Base-by-base conservation (phyloP, 2,797 vertebrate genomes). In the Crypturellus tataupa region DNA sequence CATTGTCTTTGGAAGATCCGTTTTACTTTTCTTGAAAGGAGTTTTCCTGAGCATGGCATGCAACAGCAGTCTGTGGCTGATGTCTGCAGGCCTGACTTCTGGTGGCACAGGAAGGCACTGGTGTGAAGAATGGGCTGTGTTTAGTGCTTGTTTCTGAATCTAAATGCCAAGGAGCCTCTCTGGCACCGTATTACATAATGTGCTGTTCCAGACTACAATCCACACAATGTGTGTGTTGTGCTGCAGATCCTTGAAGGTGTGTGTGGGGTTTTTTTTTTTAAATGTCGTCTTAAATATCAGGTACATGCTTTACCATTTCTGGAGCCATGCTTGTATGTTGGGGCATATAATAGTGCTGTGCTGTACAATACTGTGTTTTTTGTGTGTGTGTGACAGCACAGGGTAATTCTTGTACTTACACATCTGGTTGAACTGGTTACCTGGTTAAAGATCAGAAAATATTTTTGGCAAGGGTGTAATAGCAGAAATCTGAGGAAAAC, bases 151-250 rank as follows among this genome's bases (percentile, higher is more conserved):
- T 18, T 87, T 93, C 85, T 80, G 62, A 92, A 69, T 46, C 11
- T 11, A 33, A 78, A 72, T 69, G 44, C 92, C 37, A 67, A 79
- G 87, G 78, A 95, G 87, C 40, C 87, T 83, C 62, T 89, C 65
- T 95, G 92, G 86, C 87, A 85, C 79, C 53, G 56, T 77, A 25
- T 67, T 93, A 40, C 46, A 42, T 39, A 79, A 69, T 27, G 35
- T 10, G 9, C 77, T 70, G 60, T 77, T 94, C 72, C 87, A 94
- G 77, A 24, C 85, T 84, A 17, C 17, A 56, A 47, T 93, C 51
- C 19, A 42, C 85, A 93, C 87, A 96, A 91, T 96, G 51, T 39
- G 14, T 20, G 5, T 77, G 64, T 95, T 95, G 92, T 94, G 44
- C 63, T 92, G 35, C 81, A 64, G 67, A 49, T 49, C 53, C 73